Evolutionary conservation across 2,888 invertebrate species (phyloP), one percentile per base, ranked within the genome.

Genomic region (Thymelicus acteon): DNA sequence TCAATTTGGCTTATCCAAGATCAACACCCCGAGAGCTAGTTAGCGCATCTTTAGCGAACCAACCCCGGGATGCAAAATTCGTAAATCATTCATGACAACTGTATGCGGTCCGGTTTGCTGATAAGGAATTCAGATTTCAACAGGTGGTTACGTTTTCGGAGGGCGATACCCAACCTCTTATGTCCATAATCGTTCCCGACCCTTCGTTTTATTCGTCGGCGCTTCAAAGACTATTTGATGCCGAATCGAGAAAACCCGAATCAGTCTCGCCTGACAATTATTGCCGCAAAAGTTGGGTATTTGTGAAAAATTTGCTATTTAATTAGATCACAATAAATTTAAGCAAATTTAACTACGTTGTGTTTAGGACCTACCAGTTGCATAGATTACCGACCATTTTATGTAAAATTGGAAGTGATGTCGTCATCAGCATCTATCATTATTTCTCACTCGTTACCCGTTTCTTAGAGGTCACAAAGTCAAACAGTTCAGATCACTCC

Each of bases 1-100:
- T 93, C 91, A 92, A 92, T 93, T 92, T 86, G 91, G 92, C 84
- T 90, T 93, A 93, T 93, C 92, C 79, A 67, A 76, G 84, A 91
- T 90, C 90, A 84, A 84, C 88, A 90, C 89, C 88, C 85, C 82
- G 83, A 82, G 83, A 86, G 91, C 92, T 92, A 92, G 93, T 93
- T 93, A 92, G 90, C 82, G 86, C 82, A 85, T 82, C 85, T 83
- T 85, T 81, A 81, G 78, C 75, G 75, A 47, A 63, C 72, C 63
- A 70, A 73, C 70, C 70, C 73, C 75, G 78, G 79, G 82, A 74
- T 72, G 71, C 68, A 62, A 68, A 82, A 86, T 86, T 85, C 86
- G 85, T 91, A 90, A 88, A 88, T 88, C 88, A 89, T 87, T 87
- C 76, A 79, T 80, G 89, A 90, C 91, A 87, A 85, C 86, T 91